Evolutionary conservation across 2,888 invertebrate species (phyloP).

Genomic region (Lithophane ornitopus): DNA sequence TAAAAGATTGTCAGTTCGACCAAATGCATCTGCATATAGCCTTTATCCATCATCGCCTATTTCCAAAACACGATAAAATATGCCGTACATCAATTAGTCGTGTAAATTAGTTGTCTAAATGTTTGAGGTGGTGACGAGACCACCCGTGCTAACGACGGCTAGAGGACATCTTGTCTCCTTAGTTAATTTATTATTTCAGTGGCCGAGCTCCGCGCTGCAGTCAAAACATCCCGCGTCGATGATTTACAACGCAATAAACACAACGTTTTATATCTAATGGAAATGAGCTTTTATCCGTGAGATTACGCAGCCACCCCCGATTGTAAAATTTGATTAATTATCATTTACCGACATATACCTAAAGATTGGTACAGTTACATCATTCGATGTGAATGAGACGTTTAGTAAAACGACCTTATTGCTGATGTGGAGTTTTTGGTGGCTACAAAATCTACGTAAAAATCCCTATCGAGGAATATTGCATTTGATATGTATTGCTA

Average conservation of each 20-base stretch:
- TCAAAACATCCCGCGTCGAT: slow-evolving; percentile 89
- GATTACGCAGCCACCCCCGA: slow-evolving; percentile 81
- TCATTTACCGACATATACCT: slow-evolving; percentile 56
- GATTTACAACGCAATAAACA: slow-evolving; percentile 89
- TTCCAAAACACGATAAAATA: slow-evolving; percentile 56
- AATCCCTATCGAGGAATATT: background rate
- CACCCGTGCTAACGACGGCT: slow-evolving; percentile 84
- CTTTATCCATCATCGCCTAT: slow-evolving; percentile 51
- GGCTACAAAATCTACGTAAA: background rate
- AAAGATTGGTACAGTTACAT: slow-evolving; percentile 36
- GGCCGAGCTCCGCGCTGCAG: slow-evolving; percentile 79
- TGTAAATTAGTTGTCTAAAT: slow-evolving; percentile 76
- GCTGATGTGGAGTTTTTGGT: slow-evolving; percentile 13
- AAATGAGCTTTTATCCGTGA: slow-evolving; percentile 88
- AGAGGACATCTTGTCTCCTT: slow-evolving; percentile 85
- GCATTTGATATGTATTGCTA: background rate
- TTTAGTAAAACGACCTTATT: slow-evolving; percentile 34
- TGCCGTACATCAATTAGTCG: slow-evolving; percentile 67
- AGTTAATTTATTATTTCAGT: slow-evolving; percentile 89
- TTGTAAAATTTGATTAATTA: slow-evolving; percentile 80
- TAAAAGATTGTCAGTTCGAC: background rate
- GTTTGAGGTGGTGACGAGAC: slow-evolving; percentile 76
- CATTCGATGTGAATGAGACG: slow-evolving; percentile 27
- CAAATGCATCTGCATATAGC: slow-evolving; percentile 34
- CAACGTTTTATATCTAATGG: slow-evolving; percentile 87